Evolutionary conservation across 2,113 vertebrate genomes (phyloP).

Genomic region (Coreoperca whiteheadi): DNA sequence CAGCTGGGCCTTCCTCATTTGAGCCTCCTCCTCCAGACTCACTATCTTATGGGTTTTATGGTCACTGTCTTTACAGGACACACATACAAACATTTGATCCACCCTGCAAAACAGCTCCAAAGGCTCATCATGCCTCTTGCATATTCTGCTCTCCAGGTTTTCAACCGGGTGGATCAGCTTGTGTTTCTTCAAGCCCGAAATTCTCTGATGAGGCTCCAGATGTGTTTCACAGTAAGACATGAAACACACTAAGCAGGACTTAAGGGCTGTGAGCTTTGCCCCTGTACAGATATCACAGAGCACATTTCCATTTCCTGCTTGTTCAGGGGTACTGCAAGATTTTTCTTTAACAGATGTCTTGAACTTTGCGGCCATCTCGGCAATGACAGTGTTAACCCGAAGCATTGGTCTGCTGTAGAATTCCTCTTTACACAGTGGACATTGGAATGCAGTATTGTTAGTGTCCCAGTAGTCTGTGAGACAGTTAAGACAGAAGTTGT

Average conservation of each 20-base stretch:
- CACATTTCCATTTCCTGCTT: slow-evolving; percentile 45
- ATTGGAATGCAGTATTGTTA: not conserved
- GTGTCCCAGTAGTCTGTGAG: slow-evolving; percentile 53
- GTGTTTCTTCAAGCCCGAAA: slow-evolving; percentile 59
- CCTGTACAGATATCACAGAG: slow-evolving; percentile 53
- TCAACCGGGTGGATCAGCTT: slow-evolving; percentile 60
- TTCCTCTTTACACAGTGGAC: slow-evolving; percentile 59
- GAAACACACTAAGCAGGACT: slow-evolving; percentile 71
- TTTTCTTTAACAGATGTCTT: not conserved
- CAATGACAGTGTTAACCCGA: slow-evolving; percentile 52
- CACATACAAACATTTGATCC: slow-evolving; percentile 51
- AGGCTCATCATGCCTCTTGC: slow-evolving; percentile 35
- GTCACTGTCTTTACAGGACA: slow-evolving; percentile 24
- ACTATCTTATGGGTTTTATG: slow-evolving; percentile 48
- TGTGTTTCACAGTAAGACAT: slow-evolving; percentile 64
- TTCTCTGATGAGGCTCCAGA: slow-evolving; percentile 59
- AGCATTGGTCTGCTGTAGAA: slow-evolving; percentile 40
- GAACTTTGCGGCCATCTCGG: slow-evolving; percentile 31
- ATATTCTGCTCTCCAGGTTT: slow-evolving; percentile 63
- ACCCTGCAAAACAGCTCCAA: slow-evolving; percentile 57
- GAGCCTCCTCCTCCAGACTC: slow-evolving; percentile 52
- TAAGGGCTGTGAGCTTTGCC: slow-evolving; percentile 37
- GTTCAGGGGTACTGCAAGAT: fast-evolving
- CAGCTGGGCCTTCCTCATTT: slow-evolving; percentile 23
- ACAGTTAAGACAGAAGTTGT: slow-evolving; percentile 66